phyloP scores from a whole-genome alignment of 1,140 invertebrate genomes.

The Caenorhabditis briggsae region DNA sequence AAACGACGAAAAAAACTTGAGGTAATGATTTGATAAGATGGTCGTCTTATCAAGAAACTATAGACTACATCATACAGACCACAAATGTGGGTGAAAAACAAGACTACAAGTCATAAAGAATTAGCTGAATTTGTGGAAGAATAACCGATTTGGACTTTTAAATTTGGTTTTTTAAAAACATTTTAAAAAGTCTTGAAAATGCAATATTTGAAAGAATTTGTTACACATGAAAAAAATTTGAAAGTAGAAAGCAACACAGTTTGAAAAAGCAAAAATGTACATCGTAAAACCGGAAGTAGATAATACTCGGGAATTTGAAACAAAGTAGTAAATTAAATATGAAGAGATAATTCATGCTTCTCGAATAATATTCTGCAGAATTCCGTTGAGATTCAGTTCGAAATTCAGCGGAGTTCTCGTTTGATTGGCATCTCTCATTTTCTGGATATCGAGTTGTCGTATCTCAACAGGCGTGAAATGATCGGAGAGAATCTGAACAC shows the following conservation, averaged over 20 bases:
- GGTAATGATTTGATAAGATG: constrained; percentile 20
- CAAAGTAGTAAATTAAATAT: background rate
- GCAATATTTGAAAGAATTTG: no score
- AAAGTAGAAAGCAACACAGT: no score
- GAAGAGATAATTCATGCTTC: background rate
- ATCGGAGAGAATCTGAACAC: background rate
- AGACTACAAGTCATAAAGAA: background rate
- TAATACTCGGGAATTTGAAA: background rate
- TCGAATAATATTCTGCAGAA: background rate
- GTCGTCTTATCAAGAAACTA: constrained; percentile 35
- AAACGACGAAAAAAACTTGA: background rate
- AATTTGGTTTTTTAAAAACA: no score
- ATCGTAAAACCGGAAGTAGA: no score
- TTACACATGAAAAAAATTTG: no score
- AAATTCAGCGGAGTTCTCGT: background rate
- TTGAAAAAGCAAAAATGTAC: no score
- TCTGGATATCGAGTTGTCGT: constrained; percentile 36
- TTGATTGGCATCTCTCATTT: constrained; percentile 21
- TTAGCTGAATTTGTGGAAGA: background rate
- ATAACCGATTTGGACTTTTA: background rate
- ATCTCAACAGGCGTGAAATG: background rate
- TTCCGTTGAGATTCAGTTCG: background rate
- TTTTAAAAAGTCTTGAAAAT: background rate
- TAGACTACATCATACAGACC: constrained; percentile 8
- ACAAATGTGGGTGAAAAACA: background rate